Conservation (phyloP, 2,113 vertebrate species). For the Atractosteus spatula region DNA sequence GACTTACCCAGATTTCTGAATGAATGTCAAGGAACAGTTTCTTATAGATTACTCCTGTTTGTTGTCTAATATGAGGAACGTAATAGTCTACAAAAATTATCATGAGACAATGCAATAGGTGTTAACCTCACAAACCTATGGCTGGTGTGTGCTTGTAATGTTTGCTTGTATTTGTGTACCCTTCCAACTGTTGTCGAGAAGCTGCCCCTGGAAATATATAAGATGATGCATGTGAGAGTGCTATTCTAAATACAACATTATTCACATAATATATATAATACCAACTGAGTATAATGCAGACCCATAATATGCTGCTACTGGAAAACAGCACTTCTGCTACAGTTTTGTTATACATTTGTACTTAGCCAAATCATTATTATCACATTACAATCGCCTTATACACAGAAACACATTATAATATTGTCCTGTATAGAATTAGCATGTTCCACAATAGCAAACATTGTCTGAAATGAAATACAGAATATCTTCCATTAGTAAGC, state of each 20-base stretch:
- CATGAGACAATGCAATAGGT: conserved; percentile 18
- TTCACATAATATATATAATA: not conserved
- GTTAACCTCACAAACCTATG: conserved; percentile 31
- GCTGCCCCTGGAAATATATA: conserved; percentile 31
- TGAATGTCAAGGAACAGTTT: conserved; percentile 1
- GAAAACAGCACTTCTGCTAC: not conserved
- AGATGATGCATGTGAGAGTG: conserved; percentile 24
- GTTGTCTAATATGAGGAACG: conserved; percentile 7
- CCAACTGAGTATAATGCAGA: not conserved
- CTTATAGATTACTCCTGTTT: conserved; percentile 4
- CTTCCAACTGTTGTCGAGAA: conserved; percentile 20
- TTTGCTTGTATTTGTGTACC: conserved; percentile 30
- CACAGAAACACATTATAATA: too few species aligned
- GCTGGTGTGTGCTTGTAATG: conserved; percentile 30
- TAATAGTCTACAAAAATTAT: conserved; percentile 17
- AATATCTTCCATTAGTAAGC: too few species aligned
- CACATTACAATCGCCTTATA: too few species aligned
- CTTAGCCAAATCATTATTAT: not conserved
- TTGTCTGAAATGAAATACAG: too few species aligned
- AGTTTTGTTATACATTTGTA: not conserved
- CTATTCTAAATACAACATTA: not conserved
- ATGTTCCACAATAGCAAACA: too few species aligned
- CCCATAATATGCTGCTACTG: not conserved
- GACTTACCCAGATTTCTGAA: not conserved
- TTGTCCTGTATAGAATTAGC: too few species aligned